A percentile compares a stretch with the other conserved stretches of the same genome.
These are phyloP conservation scores for Eptatretus atami DNA, from an alignment of 2,797 vertebrate genomes.

Conservation along the genomic window DNA sequence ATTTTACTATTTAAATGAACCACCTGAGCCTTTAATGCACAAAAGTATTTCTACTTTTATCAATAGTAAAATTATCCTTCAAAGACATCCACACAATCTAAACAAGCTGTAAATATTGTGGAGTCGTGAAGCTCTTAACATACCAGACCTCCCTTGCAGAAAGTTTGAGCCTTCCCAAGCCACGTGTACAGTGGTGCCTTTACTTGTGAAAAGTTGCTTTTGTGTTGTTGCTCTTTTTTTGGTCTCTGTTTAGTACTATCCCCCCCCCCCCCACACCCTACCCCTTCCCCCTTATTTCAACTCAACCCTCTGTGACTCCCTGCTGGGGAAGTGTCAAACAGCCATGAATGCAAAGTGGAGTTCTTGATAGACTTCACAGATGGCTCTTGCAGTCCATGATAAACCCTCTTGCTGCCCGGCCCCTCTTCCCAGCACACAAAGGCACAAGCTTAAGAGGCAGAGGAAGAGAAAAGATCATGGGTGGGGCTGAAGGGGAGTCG, in stretches of 20 bases:
- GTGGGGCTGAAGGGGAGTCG: neutral
- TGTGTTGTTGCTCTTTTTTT: neutral
- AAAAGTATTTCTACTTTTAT: constrained; percentile 6
- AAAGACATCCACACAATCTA: neutral
- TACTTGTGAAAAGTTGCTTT: constrained; percentile 2
- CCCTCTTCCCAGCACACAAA: constrained; percentile 16
- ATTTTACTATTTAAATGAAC: constrained; percentile 18
- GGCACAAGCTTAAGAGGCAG: constrained; percentile 8
- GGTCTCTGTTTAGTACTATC: neutral
- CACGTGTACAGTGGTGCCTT: neutral
- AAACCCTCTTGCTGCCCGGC: constrained; percentile 17
- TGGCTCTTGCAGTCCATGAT: constrained; percentile 16
- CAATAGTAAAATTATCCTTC: neutral
- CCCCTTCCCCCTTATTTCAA: constrained; percentile 5
- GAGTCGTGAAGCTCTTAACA: too few relatives aligned
- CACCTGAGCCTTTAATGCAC: neutral
- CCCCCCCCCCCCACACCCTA: neutral
- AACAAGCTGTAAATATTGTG: too few relatives aligned
- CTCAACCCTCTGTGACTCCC: constrained; percentile 8
- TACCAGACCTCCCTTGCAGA: too few relatives aligned
- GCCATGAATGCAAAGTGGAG: constrained; percentile 17
- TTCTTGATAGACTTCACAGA: constrained; percentile 17
- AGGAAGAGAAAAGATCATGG: neutral
- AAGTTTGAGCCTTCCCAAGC: neutral
- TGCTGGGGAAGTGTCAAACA: constrained; percentile 10